Evolutionary conservation across 2,113 vertebrate species (phyloP).

Genomic region (Bubo bubo): DNA sequence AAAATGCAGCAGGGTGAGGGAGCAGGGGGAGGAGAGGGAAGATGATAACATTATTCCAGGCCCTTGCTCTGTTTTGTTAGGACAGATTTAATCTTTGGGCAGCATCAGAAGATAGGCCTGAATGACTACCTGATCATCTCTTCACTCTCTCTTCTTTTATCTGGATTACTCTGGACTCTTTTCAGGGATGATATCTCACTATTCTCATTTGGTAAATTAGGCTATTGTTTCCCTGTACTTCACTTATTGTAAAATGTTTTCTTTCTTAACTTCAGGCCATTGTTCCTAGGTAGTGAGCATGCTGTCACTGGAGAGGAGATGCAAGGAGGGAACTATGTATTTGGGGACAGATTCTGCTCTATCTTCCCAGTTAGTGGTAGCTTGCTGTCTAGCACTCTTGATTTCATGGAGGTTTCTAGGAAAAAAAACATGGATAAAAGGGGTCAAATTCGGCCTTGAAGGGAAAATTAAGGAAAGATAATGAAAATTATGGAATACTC

Average conservation of each 20-base stretch:
- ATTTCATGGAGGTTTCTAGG: not conserved
- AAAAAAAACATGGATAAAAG: not conserved
- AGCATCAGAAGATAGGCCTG: constrained; percentile 8
- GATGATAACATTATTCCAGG: constrained; percentile 53
- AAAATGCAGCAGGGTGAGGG: not conserved
- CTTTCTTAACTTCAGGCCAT: not conserved
- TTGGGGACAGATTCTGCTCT: not conserved
- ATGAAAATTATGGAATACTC: not conserved
- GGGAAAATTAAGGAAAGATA: not conserved
- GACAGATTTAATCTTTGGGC: constrained; percentile 40
- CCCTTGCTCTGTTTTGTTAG: constrained; percentile 19
- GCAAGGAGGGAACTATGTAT: not conserved
- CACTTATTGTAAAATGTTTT: not conserved
- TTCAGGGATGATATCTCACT: not conserved
- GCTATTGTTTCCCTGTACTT: not conserved
- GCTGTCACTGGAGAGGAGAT: not conserved
- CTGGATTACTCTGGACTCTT: not conserved
- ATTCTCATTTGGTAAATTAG: not conserved
- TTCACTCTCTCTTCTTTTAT: constrained; percentile 57
- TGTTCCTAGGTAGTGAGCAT: not conserved
- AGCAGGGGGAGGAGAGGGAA: not conserved
- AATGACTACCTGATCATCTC: constrained; percentile 10
- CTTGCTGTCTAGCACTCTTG: not conserved
- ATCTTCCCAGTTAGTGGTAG: not conserved
- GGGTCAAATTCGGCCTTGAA: not conserved